Conservation (phyloP, 2,888 invertebrate genomes). For the Agriopis aurantiaria region DNA sequence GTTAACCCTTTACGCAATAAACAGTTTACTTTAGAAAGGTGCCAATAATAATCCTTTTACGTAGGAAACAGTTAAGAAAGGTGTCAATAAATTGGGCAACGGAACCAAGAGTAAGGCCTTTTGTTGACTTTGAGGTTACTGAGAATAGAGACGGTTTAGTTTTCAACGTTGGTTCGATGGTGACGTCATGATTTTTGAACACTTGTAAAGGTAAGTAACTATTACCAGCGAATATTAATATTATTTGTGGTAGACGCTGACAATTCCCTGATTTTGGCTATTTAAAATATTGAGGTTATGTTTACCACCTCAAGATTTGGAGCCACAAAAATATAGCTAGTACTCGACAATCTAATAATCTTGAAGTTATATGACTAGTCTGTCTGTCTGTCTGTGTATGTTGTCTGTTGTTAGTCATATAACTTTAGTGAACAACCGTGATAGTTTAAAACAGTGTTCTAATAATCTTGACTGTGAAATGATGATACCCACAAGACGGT, state of each 20-base stretch:
- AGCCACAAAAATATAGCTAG: no score
- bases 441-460: no score
- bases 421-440: no score
- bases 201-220: no score
- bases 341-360: background rate
- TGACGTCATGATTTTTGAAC: slow-evolving; percentile 1
- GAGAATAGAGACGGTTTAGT: slow-evolving; percentile 24
- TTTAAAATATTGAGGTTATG: slow-evolving; percentile 20
- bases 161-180: slow-evolving; percentile 2
- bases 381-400: no score
- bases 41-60: slow-evolving; percentile 38
- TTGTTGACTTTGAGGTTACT: slow-evolving; percentile 44
- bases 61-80: slow-evolving; percentile 40
- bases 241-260: background rate
- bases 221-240: no score
- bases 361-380: no score
- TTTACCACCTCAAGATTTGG: background rate
- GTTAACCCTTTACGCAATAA: slow-evolving; percentile 66
- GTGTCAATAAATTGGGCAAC: slow-evolving; percentile 50
- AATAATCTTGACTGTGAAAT: slow-evolving; percentile 55
- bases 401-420: no score
- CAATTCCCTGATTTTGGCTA: background rate
- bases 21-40: slow-evolving; percentile 53
- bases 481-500: slow-evolving; percentile 87
- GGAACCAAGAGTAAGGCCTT: slow-evolving; percentile 44